These are phyloP conservation scores for Trissolcus basalis DNA, from an alignment of 1,140 invertebrate species.

Conservation along the genomic window DNA sequence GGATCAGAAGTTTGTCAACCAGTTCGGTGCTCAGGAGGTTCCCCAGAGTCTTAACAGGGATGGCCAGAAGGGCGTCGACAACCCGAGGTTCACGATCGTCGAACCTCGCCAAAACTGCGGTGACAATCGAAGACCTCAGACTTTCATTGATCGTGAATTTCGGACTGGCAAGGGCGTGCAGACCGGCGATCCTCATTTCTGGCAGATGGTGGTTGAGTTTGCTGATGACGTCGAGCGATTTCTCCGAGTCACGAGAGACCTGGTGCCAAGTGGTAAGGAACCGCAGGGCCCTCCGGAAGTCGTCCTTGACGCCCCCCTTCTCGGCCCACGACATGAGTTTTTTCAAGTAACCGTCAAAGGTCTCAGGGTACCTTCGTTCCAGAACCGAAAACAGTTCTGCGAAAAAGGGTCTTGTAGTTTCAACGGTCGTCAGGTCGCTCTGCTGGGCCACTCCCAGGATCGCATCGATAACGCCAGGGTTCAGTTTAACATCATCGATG, in stretches of 20 bases:
- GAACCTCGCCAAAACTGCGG: slow-evolving; percentile 65
- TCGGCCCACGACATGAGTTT: slow-evolving; percentile 58
- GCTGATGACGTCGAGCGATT: slow-evolving; percentile 79
- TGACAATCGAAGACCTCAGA: slow-evolving; percentile 62
- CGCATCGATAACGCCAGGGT: slow-evolving; percentile 68
- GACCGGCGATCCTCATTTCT: slow-evolving; percentile 79
- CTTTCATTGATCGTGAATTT: slow-evolving; percentile 59
- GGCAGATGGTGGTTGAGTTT: slow-evolving; percentile 81
- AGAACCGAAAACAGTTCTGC: slow-evolving; percentile 74
- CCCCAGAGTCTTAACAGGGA: slow-evolving; percentile 62
- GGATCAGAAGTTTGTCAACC: slow-evolving; percentile 64
- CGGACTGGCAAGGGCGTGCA: slow-evolving; percentile 66
- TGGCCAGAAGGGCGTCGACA: slow-evolving; percentile 60
- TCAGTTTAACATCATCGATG: slow-evolving; percentile 76
- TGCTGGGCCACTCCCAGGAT: slow-evolving; percentile 64
- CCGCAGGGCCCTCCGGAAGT: slow-evolving; percentile 55
- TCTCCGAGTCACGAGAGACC: slow-evolving; percentile 65
- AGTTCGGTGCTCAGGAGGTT: slow-evolving; percentile 61
- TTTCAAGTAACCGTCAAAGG: slow-evolving; percentile 79
- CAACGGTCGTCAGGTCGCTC: slow-evolving; percentile 20
- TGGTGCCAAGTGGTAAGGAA: slow-evolving; percentile 69
- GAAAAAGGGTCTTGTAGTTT: slow-evolving; percentile 59
- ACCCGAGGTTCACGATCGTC: slow-evolving; percentile 67
- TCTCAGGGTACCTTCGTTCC: slow-evolving; percentile 81
- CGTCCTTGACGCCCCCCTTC: slow-evolving; percentile 31